These are phyloP conservation scores for Charanyca ferruginea DNA, from an alignment of 2,888 invertebrate species.

Conservation along the genomic window DNA sequence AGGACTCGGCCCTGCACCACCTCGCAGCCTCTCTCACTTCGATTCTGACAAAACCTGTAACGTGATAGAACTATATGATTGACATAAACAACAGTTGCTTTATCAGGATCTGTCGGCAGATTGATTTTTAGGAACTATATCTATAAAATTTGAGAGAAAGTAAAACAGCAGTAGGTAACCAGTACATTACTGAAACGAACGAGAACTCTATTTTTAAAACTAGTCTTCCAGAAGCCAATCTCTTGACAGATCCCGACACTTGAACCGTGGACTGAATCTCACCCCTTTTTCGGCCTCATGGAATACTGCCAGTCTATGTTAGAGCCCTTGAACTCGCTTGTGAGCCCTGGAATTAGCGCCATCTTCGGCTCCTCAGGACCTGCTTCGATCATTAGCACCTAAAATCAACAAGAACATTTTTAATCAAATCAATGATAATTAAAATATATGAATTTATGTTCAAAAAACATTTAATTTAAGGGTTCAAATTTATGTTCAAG, in stretches of 20 bases:
- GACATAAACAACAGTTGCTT: conserved; percentile 68
- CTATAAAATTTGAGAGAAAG: neutral
- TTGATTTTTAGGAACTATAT: conserved; percentile 29
- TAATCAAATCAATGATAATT: neutral
- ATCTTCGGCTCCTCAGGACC: conserved; percentile 86
- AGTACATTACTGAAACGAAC: neutral
- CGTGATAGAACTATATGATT: conserved; percentile 69
- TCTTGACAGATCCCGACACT: conserved; percentile 60
- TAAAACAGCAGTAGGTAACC: neutral
- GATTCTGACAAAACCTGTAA: conserved; percentile 86
- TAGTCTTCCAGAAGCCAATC: conserved; percentile 40
- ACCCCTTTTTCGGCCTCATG: conserved; percentile 88
- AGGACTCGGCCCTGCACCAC: conserved; percentile 85
- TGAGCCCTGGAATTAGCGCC: conserved; percentile 84
- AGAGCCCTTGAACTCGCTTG: conserved; percentile 85
- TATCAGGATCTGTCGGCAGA: conserved; percentile 56
- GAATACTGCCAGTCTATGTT: conserved; percentile 84
- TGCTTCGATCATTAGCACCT: conserved; percentile 85
- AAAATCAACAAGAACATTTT: conserved; percentile 1
- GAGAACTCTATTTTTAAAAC: neutral
- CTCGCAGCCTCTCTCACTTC: conserved; percentile 80
- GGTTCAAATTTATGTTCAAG: no score
- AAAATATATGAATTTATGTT: neutral
- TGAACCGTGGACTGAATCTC: conserved; percentile 55
- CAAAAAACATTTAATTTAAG: no score